phyloP scores from a whole-genome alignment of 2,113 vertebrate genomes.

The Merops nubicus region DNA sequence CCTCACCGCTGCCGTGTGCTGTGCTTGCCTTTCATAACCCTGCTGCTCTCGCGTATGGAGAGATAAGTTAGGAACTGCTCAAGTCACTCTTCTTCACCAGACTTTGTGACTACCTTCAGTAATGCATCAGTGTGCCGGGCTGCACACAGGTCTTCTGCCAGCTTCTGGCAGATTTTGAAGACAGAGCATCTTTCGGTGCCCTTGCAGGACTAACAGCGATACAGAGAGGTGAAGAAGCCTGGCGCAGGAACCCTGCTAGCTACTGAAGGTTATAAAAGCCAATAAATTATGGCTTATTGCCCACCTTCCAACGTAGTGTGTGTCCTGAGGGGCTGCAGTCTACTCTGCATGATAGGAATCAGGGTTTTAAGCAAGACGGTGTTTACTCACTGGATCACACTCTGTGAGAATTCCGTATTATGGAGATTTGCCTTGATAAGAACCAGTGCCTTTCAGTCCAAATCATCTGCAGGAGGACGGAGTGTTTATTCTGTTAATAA shows the following conservation, averaged over 20 bases:
- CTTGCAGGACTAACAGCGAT: background rate
- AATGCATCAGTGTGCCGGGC: background rate
- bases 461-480: background rate
- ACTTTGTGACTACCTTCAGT: slow-evolving; percentile 27
- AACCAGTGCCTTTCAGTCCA: background rate
- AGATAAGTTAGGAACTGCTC: slow-evolving; percentile 21
- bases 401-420: background rate
- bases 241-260: background rate
- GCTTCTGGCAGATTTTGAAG: background rate
- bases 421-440: slow-evolving; percentile 24
- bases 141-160: background rate
- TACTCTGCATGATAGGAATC: background rate
- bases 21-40: background rate
- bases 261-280: background rate
- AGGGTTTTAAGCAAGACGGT: background rate
- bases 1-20: background rate
- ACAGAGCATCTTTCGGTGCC: background rate
- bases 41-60: background rate
- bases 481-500: slow-evolving; percentile 30
- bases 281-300: background rate
- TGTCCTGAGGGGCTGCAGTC: background rate
- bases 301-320: background rate
- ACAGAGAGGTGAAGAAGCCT: background rate
- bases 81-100: slow-evolving; percentile 44
- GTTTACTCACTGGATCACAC: slow-evolving; percentile 25